A percentile compares a stretch with the other conserved stretches of the same genome.
phyloP scores from a whole-genome alignment of 2,113 vertebrate genomes.

The Phalacrocorax carbo region DNA sequence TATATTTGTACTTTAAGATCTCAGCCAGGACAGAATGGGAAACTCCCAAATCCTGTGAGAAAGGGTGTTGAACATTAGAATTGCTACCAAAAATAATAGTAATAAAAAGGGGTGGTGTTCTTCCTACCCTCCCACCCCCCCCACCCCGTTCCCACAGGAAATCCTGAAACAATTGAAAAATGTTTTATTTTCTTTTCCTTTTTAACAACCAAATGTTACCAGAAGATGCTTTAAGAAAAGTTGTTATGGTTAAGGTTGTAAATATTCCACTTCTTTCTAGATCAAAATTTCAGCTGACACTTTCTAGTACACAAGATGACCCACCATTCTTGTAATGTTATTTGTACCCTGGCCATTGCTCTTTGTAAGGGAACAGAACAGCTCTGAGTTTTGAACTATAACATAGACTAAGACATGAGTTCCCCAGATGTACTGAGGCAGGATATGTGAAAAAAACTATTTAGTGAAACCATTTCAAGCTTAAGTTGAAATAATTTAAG shows the following conservation, averaged over 20 bases:
- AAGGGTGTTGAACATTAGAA: neutral
- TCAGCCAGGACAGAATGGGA: neutral
- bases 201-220: neutral
- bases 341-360: neutral
- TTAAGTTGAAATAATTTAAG: neutral
- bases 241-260: neutral
- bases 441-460: neutral
- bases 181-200: neutral
- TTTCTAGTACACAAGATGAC: neutral
- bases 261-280: neutral
- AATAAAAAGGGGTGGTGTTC: neutral
- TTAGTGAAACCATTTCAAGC: neutral
- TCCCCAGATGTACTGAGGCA: neutral
- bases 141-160: neutral
- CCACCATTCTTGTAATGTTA: neutral
- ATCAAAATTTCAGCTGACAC: neutral
- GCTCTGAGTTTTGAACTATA: neutral
- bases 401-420: neutral
- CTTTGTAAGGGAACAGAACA: neutral
- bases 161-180: neutral
- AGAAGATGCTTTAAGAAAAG: neutral
- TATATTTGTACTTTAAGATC: neutral
- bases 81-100: neutral
- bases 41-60: neutral
- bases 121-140: rapidly evolving